These are phyloP conservation scores for Argopecten irradians DNA, from an alignment of 1,140 invertebrate genomes.

Conservation along the genomic window DNA sequence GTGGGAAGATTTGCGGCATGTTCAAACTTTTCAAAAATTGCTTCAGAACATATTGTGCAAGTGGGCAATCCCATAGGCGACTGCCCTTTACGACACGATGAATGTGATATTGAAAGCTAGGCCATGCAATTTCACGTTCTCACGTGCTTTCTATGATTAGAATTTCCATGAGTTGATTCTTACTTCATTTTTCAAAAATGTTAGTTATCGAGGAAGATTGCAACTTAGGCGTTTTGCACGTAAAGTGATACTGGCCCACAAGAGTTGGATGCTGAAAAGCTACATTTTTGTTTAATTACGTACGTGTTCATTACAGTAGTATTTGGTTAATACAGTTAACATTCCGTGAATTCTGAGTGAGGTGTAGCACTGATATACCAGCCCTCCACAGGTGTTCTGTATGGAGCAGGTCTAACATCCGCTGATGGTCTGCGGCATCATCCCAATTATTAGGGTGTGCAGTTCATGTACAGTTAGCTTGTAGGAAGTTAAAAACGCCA, in stretches of 20 bases:
- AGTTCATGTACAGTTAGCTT: not conserved
- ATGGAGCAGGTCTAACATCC: not conserved
- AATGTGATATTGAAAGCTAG: no score
- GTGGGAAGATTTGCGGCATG: no score
- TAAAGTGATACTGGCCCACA: not conserved
- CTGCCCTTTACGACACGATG: no score
- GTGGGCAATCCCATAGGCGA: no score
- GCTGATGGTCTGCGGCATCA: not conserved
- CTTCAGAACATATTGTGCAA: no score
- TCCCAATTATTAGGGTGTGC: not conserved
- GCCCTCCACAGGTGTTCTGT: not conserved
- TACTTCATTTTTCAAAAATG: no score
- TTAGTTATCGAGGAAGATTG: not conserved
- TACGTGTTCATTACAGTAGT: not conserved
- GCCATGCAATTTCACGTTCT: no score
- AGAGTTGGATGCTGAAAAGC: not conserved
- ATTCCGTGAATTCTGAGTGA: not conserved
- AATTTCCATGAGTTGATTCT: no score
- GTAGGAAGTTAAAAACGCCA: not conserved
- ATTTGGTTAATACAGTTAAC: not conserved
- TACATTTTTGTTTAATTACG: not conserved
- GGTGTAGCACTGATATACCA: not conserved
- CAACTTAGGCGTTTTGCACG: not conserved
- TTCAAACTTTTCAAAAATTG: no score
- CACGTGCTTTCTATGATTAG: no score